Evolutionary conservation across 1,140 invertebrate genomes (phyloP), one percentile per base, ranked within the genome.

Genomic region (Helicoverpa zea): DNA sequence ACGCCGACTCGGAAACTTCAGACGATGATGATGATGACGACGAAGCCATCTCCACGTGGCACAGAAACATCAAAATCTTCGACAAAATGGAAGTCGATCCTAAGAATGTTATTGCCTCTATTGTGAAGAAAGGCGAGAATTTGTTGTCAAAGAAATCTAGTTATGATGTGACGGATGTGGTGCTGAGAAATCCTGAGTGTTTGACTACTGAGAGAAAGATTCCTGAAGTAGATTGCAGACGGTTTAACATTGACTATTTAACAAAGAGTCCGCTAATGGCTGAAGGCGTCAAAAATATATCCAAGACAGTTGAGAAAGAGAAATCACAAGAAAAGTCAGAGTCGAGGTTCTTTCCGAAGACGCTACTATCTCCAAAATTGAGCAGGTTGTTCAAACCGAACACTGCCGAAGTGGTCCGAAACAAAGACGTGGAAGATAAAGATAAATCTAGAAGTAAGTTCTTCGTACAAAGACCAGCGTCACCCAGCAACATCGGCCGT

Each of bases 301-400:
- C 87, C 7, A 90, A 89, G 54, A 81, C 59, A 4, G 18, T 88
- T 7, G 86, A 88, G 88, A 90, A 79, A 2, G 92, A 92, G n/a
- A 89, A 91, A 73, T 86, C 90, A 0, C 91, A 88, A 9, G 82
- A 84, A 35, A 81, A 84, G 30, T 63, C 80, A 1, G 72, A 84
- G 18, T 63, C 80, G 0, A 63, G 76, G 12, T 92, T 91, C 81
- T 93, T 95, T 73, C 87, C 90, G 0, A 95, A 95, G 81, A 95
- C 93, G 76, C 80, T 95, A 3, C 80, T 95, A 16, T 95, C 94
- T 2, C 95, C 95, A 0, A 95, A 95, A 78, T 84, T 95, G 0
- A 93, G 92, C 16, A 88, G 94, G 29, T 81, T 95, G 18, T 95
- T 94, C 81, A 91, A 89, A 80, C 89, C 91, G 12, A 92, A 91